These are phyloP conservation scores for Luehdorfia chinensis DNA, from an alignment of 1,140 invertebrate genomes.

Conservation along the genomic window DNA sequence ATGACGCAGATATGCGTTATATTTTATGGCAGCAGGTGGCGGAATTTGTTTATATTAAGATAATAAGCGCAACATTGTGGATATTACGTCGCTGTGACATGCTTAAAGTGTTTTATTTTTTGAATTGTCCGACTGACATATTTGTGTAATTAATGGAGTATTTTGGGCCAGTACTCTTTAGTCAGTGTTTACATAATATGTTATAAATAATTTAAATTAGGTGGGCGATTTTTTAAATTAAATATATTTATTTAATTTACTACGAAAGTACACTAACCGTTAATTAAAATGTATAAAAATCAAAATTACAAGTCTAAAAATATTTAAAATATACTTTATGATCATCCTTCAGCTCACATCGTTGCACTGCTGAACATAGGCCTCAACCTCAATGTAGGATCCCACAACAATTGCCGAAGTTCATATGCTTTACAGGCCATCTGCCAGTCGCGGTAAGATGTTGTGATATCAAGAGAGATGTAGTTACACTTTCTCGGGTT, in stretches of 20 bases:
- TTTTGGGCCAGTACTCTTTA: neutral
- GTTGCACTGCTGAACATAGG: too few relatives aligned
- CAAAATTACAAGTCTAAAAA: too few relatives aligned
- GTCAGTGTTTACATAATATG: neutral
- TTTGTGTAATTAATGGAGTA: conserved; percentile 5
- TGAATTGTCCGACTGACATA: conserved; percentile 4
- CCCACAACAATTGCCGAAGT: too few relatives aligned
- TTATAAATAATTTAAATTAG: conserved; percentile 13
- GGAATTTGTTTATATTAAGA: conserved; percentile 30
- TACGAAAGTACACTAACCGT: too few relatives aligned
- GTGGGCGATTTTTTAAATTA: neutral
- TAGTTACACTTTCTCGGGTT: too few relatives aligned
- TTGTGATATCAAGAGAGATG: too few relatives aligned
- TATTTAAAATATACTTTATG: too few relatives aligned
- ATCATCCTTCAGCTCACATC: too few relatives aligned
- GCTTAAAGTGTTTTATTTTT: conserved; percentile 7
- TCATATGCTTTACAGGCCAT: too few relatives aligned
- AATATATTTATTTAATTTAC: neutral
- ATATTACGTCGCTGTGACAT: conserved; percentile 1
- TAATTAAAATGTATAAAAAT: too few relatives aligned
- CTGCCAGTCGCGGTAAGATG: too few relatives aligned
- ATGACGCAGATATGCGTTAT: conserved; percentile 30
- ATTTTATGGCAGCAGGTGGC: conserved; percentile 40
- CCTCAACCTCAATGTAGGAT: too few relatives aligned
- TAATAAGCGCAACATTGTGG: conserved; percentile 9